A percentile compares a stretch with the other conserved stretches of the same genome.
Evolutionary conservation across 2,888 invertebrate genomes (phyloP).

Genomic region (Dione vanillae): DNA sequence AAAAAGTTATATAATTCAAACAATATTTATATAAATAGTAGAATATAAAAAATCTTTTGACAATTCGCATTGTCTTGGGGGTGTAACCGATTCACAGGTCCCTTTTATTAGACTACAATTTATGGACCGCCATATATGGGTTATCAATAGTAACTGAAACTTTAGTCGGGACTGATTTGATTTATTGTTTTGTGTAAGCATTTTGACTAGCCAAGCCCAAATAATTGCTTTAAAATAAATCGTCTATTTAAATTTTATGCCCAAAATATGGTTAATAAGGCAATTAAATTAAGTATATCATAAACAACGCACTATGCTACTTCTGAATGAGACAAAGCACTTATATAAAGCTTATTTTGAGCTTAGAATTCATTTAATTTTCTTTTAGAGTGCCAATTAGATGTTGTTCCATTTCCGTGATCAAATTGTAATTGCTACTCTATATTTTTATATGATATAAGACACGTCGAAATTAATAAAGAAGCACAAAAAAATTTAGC

Average conservation of each 20-base stretch:
- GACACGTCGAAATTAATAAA: too few species aligned
- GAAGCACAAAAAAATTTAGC: too few species aligned
- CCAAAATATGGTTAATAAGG: not conserved
- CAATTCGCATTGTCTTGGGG: not conserved
- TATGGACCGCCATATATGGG: slow-evolving; percentile 43
- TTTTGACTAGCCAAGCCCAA: slow-evolving; percentile 15
- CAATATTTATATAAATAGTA: not conserved
- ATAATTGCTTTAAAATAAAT: slow-evolving; percentile 7
- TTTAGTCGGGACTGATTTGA: slow-evolving; percentile 34
- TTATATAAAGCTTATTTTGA: not conserved
- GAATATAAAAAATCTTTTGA: not conserved
- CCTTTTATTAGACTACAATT: slow-evolving; percentile 35
- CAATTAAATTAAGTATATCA: not conserved
- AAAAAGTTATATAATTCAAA: not conserved
- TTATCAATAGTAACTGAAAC: slow-evolving; percentile 38
- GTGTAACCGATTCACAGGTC: slow-evolving; percentile 28
- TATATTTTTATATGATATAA: too few species aligned
- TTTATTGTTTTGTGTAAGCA: slow-evolving; percentile 37
- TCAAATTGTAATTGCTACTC: too few species aligned
- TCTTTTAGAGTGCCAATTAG: too few species aligned
- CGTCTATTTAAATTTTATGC: not conserved
- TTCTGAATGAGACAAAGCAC: not conserved
- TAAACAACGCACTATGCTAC: not conserved
- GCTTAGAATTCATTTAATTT: too few species aligned
- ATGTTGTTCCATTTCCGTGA: too few species aligned